Conservation (phyloP, 2,113 vertebrate genomes). For the Pteronura brasiliensis region DNA sequence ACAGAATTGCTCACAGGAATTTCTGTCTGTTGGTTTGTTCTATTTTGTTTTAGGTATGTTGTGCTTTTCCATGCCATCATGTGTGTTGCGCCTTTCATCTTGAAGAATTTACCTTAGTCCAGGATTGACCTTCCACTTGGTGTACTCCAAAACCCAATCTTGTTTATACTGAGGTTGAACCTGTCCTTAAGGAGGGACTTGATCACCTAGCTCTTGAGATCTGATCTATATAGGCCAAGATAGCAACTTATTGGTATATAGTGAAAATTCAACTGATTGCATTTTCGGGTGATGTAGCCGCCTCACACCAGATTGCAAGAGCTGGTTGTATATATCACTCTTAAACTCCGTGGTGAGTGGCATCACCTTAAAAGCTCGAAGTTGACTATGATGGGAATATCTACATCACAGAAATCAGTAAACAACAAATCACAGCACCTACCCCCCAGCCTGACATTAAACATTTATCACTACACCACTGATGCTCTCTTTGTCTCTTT, state of each 20-base stretch:
- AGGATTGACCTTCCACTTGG: background rate
- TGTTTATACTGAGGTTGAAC: background rate
- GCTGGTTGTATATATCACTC: background rate
- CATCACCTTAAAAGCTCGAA: conserved; percentile 15
- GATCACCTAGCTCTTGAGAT: conserved; percentile 25
- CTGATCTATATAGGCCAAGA: background rate
- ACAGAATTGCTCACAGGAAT: background rate
- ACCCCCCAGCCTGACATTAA: background rate
- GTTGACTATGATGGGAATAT: background rate
- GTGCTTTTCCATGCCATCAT: background rate
- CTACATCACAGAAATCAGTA: conserved; percentile 6
- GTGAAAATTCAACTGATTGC: background rate
- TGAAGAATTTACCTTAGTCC: background rate
- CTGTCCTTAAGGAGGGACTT: background rate
- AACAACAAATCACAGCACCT: background rate
- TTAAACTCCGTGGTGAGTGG: background rate
- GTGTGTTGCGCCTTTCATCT: background rate
- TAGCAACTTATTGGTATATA: conserved; percentile 2
- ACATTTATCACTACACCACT: background rate
- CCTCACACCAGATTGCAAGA: background rate
- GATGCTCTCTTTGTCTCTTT: background rate
- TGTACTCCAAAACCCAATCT: background rate
- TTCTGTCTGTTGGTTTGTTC: background rate
- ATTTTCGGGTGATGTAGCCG: background rate
- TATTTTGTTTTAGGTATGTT: background rate